Evolutionary conservation across 2,113 vertebrate species (phyloP), one percentile per base, ranked within the genome.

Genomic region (Cavia aperea): DNA sequence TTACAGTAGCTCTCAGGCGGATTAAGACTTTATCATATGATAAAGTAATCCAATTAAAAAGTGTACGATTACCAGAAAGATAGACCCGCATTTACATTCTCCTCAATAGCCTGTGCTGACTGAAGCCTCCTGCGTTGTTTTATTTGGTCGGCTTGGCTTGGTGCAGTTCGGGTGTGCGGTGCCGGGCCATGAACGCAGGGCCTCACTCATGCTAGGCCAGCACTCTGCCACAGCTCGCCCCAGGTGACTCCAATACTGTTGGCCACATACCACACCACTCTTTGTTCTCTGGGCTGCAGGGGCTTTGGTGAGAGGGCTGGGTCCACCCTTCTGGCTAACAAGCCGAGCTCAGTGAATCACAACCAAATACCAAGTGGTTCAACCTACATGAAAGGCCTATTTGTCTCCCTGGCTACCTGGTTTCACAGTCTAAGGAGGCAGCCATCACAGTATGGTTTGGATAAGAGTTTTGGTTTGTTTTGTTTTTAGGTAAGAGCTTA

Each of bases 31-130:
- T 77, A 70, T 49, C n/a, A 70, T 51, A 66, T 60, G 51, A 75
- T 54, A 94, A 90, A 89, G 82, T 51, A 93, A 92, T 73, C n/a
- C 72, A 86, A 83, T 84, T 88, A 63, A 86, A 95, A 92, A 89
- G 73, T 18, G 82, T 33, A 49, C 86, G 26, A 24, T 31, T 92
- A 36, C 60, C 88, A 90, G 56, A 46, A 93, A 89, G 86, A 66
- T 79, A 92, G 13, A 86, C 8, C n/a, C 43, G 83, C 75, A 43
- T 77, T 82, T 60, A 86, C 31, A 63, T 39, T 31, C 8, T 95
- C 58, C n/a, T 87, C 29, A 36, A 18, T 29, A 51, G 7, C 26
- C 63, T 90, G 62, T 86, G 91, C 72, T 75, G 54, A 83, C 62
- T 86, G 18, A 36, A 14, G 72, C 58, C 11, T 46, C 29, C 86